Evolutionary conservation across 2,888 invertebrate genomes (phyloP), one percentile per base, ranked within the genome.

Genomic region (Ectemnius cavifrons): DNA sequence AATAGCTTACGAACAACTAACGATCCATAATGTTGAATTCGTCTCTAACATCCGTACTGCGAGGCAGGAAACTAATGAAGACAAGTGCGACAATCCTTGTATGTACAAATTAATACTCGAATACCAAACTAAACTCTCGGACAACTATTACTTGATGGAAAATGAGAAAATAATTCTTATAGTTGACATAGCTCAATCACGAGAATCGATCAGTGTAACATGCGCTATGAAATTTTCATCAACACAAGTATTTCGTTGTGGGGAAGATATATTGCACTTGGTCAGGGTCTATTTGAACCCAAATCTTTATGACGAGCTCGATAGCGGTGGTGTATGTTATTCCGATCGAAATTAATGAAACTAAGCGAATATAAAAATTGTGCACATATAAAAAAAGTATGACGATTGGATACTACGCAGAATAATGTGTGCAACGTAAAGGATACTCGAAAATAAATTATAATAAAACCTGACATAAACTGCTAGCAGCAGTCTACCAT

Each of bases 401-500:
- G 16, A 52, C 52, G 52, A 16, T 78, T 81, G 74, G 75, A 80
- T 75, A 76, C 72, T 82, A 77, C 69, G 67, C 59, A 78, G 75
- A 70, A 79, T 64, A 73, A 75, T 71, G 68, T 77, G 60, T 73
- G 67, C 71, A 69, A 75, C 63, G 68, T 79, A 80, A 78, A 79
- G 27, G 79, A 77, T 77, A 61, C 65, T 13, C 56, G 56, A 67
- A 78, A 71, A 65, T 67, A 79, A 78, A 78, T 63, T 49, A 72
- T 71, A 63, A 60, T 77, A 73, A 73, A 28, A 74, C 63, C 71
- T 78, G 73, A 72, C 63, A 75, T 73, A 63, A 83, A 83, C 77
- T 76, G 73, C 81, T 79, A 75, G 23, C 71, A 69, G 72, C 75
- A 75, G 71, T 75, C 78, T 83, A 83, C 79, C 69, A 76, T 78